Base-by-base conservation (phyloP, 2,797 vertebrate genomes). In the Oophaga sylvatica region DNA sequence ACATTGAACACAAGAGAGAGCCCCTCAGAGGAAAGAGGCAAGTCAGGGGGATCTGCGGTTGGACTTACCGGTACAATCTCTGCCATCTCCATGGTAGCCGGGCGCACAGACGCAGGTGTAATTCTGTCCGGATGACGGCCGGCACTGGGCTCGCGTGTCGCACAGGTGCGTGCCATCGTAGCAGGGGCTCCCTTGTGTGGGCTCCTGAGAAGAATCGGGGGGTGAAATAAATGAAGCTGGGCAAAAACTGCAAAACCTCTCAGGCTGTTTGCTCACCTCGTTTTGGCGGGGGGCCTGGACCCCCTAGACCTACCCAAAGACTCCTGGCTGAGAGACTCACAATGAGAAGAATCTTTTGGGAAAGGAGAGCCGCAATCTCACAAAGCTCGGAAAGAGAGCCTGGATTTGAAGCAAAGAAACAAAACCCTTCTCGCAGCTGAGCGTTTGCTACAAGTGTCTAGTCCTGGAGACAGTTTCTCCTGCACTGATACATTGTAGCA, bases 31-130 rank as follows among this genome's bases (percentile, higher is more conserved):
- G 11, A 63, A 41, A 2, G 20, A 11, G 31, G 35, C 31, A 70
- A 45, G 22, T 17, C 1, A 48, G 75, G n/a, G 17, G 31, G 26
- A 20, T 75, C 3, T 79, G 77, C 56, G 35, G 57, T 6, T 5
- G 4, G 8, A 75, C 94, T 93, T 90, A 99, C 98, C 98, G 4
- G 88, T 92, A 75, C 98, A 99, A 88, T 95, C 97, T 90, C 89
- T 94, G 85, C 98, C 97, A 0, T 98, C 96, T 2, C 95, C 93
- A 29, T 90, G 93, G 92, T 96, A 98, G 0, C 98, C 98, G 0
- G 96, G 93, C 0, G 95, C 85, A 17, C 98, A 99, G 90, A 95
- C 94, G 29, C 98, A 99, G 12, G 92, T 94, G 93, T 97, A 99
- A 59, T 91, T 90, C 57, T 92, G 90, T n/a, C 95, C 97, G 56